Conservation (phyloP, 2,888 invertebrate genomes). For the Tholera decimalis region DNA sequence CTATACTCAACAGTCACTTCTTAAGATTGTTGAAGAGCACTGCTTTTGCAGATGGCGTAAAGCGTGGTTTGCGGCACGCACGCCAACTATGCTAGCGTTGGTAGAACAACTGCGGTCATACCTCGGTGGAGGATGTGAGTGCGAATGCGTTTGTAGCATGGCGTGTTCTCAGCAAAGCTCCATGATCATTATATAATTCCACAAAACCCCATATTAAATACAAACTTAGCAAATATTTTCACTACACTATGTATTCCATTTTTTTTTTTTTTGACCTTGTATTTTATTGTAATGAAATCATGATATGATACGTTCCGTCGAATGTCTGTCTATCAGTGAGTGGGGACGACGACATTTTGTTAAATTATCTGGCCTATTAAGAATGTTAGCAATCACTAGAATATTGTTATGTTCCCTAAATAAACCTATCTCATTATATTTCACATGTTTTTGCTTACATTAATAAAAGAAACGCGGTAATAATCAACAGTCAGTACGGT, state of each 20-base stretch:
- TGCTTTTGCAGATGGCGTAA: slow-evolving; percentile 90
- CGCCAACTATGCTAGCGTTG: slow-evolving; percentile 90
- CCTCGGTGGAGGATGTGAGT: slow-evolving; percentile 91
- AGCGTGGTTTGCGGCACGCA: slow-evolving; percentile 85
- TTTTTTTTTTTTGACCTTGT: not conserved
- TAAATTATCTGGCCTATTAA: not conserved
- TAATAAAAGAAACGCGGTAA: slow-evolving; percentile 19
- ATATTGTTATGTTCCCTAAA: slow-evolving; percentile 29
- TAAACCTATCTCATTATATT: slow-evolving; percentile 23
- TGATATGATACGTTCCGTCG: not conserved
- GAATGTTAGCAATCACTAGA: slow-evolving; percentile 13
- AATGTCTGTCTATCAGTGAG: not conserved
- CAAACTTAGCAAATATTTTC: slow-evolving; percentile 7
- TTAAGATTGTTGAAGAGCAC: slow-evolving; percentile 75
- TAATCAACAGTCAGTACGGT: slow-evolving; percentile 13
- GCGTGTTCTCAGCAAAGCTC: slow-evolving; percentile 65
- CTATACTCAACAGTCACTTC: slow-evolving; percentile 40
- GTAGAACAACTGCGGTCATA: slow-evolving; percentile 90
- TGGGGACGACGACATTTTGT: not conserved
- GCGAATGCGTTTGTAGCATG: slow-evolving; percentile 79
- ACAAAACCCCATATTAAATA: slow-evolving; percentile 34
- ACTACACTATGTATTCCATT: slow-evolving; percentile 19
- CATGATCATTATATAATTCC: slow-evolving; percentile 47
- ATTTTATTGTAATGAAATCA: not conserved
- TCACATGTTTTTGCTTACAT: slow-evolving; percentile 44